Evolutionary conservation across 2,888 invertebrate species (phyloP).

Genomic region (Epinotia nisella): DNA sequence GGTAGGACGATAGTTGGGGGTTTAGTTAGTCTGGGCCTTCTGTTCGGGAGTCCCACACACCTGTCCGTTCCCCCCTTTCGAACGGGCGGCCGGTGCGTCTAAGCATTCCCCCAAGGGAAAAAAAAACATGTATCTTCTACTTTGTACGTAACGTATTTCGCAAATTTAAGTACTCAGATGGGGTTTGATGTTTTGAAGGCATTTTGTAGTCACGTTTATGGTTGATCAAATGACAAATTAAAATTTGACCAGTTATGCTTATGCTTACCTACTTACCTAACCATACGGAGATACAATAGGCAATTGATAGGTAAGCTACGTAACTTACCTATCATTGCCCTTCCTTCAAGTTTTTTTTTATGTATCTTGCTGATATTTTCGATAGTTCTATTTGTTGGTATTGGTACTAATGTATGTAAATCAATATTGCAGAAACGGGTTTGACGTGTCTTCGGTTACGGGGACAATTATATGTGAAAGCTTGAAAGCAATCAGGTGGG

Average conservation of each 20-base stretch:
- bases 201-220: neutral
- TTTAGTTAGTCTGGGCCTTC: too few relatives aligned
- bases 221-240: neutral
- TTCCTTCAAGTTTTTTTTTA: neutral
- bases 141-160: too few relatives aligned
- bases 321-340: neutral
- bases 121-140: too few relatives aligned
- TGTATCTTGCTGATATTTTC: neutral
- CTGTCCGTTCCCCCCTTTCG: too few relatives aligned
- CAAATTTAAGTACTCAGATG: neutral
- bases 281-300: neutral
- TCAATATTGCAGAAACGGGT: constrained; percentile 14
- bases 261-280: neutral
- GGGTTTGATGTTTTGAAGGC: neutral
- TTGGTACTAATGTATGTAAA: too few relatives aligned
- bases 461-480: constrained; percentile 28
- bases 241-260: neutral
- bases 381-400: neutral
- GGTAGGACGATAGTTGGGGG: too few relatives aligned
- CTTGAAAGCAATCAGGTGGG: constrained; percentile 13
- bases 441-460: constrained; percentile 8
- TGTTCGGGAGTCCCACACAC: too few relatives aligned
- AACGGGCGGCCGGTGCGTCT: too few relatives aligned
- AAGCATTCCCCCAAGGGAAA: too few relatives aligned
- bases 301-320: too few relatives aligned